Conservation (phyloP, 2,797 vertebrate genomes). For the Cossypha niveicapilla region DNA sequence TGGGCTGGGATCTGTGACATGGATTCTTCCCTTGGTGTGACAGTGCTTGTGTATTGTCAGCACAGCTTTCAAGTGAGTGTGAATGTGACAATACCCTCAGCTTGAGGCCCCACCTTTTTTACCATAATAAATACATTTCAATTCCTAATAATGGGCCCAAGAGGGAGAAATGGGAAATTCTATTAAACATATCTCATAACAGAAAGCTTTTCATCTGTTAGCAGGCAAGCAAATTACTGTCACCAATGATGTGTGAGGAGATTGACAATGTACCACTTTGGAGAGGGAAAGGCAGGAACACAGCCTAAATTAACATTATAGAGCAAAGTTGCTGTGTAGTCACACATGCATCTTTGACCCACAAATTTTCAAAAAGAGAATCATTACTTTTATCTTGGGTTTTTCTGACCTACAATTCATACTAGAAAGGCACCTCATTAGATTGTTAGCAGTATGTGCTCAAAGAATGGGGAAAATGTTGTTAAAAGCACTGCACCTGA, state of each 20-base stretch:
- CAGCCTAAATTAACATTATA: neutral
- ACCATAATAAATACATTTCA: neutral
- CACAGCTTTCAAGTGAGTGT: neutral
- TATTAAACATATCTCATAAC: neutral
- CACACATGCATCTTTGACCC: neutral
- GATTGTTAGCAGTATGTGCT: neutral
- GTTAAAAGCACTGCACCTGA: neutral
- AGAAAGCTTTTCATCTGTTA: slow-evolving; percentile 4
- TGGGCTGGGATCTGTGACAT: neutral
- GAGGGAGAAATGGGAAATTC: neutral
- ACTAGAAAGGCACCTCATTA: slow-evolving; percentile 3
- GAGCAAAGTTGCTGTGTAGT: neutral
- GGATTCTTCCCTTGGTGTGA: neutral
- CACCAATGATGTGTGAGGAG: neutral
- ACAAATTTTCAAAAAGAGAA: slow-evolving; percentile 14
- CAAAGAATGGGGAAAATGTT: neutral
- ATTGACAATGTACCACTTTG: neutral
- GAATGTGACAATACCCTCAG: neutral
- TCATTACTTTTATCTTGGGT: slow-evolving; percentile 36
- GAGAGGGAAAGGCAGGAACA: neutral
- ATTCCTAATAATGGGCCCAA: neutral
- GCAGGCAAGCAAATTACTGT: neutral
- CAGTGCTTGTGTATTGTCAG: neutral
- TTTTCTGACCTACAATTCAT: slow-evolving; percentile 25
- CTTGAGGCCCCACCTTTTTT: neutral